Percentiles rank a stretch among this genome's conserved stretches.
phyloP scores from a whole-genome alignment of 1,140 invertebrate species.

The silkworm (Bombyx mori) region ASM3026992v2 NC_085125.1:5881501-5882000 shows the following conservation, averaged over 20 bases:
- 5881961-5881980: too few species aligned
- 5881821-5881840: slow-evolving; percentile 1
- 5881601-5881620: slow-evolving; percentile 15
- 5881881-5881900: too few species aligned
- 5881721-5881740: slow-evolving; percentile 55
- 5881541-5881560: not conserved
- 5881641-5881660: slow-evolving; percentile 36
- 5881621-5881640: slow-evolving; percentile 27
- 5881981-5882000: too few species aligned
- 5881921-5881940: too few species aligned
- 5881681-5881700: slow-evolving; percentile 59
- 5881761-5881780: slow-evolving; percentile 34
- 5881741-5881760: slow-evolving; percentile 8
- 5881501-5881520: not conserved
- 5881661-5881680: slow-evolving; percentile 29
- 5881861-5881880: too few species aligned
- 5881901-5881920: too few species aligned
- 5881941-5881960: too few species aligned
- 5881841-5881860: not conserved
- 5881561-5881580: too few species aligned
- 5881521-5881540: not conserved
- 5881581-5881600: too few species aligned
- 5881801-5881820: not conserved
- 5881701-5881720: slow-evolving; percentile 52
- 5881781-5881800: slow-evolving; percentile 31